Evolutionary conservation across 1,140 invertebrate genomes (phyloP).

Genomic region (Zaprionus ghesquierei): DNA sequence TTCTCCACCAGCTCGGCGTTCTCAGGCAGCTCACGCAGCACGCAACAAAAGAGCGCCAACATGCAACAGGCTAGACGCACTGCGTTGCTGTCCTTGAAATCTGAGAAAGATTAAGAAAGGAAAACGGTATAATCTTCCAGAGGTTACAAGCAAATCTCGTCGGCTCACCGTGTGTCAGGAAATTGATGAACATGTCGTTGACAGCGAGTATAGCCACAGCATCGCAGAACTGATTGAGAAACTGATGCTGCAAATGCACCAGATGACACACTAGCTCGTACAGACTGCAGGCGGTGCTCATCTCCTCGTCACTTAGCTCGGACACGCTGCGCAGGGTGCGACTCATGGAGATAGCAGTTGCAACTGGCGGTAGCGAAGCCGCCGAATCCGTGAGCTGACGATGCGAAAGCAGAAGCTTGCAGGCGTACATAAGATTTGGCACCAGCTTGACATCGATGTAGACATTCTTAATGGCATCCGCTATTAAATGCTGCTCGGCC

Average conservation of each 20-base stretch:
- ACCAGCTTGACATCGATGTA: conserved; percentile 90
- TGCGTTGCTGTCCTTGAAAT: conserved; percentile 85
- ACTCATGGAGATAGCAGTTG: conserved; percentile 37
- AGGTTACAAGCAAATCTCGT: neutral
- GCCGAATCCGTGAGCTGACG: conserved; percentile 65
- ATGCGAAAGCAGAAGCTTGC: conserved; percentile 85
- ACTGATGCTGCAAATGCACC: conserved; percentile 87
- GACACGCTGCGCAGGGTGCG: conserved; percentile 79
- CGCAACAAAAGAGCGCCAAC: conserved; percentile 87
- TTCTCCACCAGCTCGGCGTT: conserved; percentile 89
- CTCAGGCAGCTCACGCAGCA: conserved; percentile 89
- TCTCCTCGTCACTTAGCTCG: conserved; percentile 85
- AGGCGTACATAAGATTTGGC: conserved; percentile 89
- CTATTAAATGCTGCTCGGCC: conserved; percentile 84
- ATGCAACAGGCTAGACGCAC: conserved; percentile 87
- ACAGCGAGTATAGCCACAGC: conserved; percentile 87
- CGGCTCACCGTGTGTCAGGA: conserved; percentile 84
- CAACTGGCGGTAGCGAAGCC: conserved; percentile 46
- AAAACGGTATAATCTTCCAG: neutral
- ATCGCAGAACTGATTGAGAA: conserved; percentile 90
- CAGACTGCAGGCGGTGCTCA: conserved; percentile 87
- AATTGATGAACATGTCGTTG: conserved; percentile 84
- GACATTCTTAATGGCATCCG: conserved; percentile 84
- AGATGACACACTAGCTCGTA: conserved; percentile 88
- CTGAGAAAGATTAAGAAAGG: conserved; percentile 80